These are phyloP conservation scores for Ivindomyrus marchei DNA, from an alignment of 2,113 vertebrate species.

Conservation along the genomic window DNA sequence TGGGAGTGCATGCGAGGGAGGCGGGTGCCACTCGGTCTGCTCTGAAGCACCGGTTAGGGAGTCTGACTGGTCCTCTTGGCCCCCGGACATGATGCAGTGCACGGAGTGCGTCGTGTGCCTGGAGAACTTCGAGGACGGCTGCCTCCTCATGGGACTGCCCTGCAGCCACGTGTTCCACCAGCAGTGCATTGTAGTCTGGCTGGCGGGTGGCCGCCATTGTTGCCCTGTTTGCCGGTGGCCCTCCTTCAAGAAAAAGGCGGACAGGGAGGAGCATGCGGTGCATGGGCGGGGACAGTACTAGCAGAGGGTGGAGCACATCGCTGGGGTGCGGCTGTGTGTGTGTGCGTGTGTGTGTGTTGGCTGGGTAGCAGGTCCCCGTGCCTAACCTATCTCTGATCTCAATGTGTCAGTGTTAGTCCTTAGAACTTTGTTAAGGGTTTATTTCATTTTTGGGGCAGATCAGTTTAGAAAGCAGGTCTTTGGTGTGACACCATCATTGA, in stretches of 20 bases:
- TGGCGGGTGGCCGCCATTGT: constrained; percentile 81
- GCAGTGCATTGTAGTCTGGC: constrained; percentile 89
- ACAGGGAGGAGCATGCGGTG: constrained; percentile 42
- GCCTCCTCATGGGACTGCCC: constrained; percentile 82
- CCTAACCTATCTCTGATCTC: constrained; percentile 63
- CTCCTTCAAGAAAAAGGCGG: constrained; percentile 85
- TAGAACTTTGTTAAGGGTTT: constrained; percentile 38
- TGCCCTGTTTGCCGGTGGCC: constrained; percentile 94
- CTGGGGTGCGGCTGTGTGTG: constrained; percentile 9
- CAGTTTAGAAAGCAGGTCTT: constrained; percentile 44
- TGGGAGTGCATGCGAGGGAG: constrained; percentile 33
- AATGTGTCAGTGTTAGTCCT: constrained; percentile 75
- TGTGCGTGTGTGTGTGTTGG: constrained; percentile 47
- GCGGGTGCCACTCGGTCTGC: constrained; percentile 32
- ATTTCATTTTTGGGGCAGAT: constrained; percentile 57
- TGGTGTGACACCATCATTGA: constrained; percentile 56
- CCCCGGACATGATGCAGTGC: constrained; percentile 71
- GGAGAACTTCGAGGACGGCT: constrained; percentile 77
- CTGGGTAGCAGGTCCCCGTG: constrained; percentile 48
- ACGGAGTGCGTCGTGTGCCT: constrained; percentile 95
- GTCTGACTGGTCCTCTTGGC: constrained; percentile 79
- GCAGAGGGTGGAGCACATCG: neutral
- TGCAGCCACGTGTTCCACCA: constrained; percentile 96
- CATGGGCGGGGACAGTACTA: neutral
- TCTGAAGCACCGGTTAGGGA: constrained; percentile 41